These are phyloP conservation scores for Periophthalmus modestus DNA, from an alignment of 2,113 vertebrate genomes.

Conservation along the genomic window DNA sequence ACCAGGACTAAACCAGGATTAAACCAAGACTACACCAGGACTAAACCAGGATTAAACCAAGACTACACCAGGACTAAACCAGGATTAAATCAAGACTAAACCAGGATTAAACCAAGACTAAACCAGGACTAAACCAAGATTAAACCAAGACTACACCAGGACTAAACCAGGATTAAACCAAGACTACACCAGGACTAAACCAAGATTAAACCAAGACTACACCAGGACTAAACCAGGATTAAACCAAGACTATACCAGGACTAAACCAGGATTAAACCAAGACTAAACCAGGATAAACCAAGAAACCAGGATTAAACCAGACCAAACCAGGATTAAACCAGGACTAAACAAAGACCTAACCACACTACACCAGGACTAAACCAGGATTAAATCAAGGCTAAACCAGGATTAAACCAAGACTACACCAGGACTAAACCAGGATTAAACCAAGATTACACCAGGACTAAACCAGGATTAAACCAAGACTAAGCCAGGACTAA, in stretches of 20 bases:
- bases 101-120: neutral
- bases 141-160: neutral
- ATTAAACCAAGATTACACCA: neutral
- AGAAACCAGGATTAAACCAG: neutral
- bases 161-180: neutral
- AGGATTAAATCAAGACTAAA: neutral
- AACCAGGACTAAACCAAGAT: neutral
- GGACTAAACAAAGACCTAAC: neutral
- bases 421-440: neutral
- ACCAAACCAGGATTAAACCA: neutral
- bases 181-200: neutral
- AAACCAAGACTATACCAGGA: neutral
- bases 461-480: neutral
- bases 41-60: no score
- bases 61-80: neutral
- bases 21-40: no score
- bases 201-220: neutral
- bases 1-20: no score
- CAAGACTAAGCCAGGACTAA: neutral
- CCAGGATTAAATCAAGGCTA: no score
- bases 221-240: neutral
- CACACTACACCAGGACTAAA: neutral
- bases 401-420: no score
- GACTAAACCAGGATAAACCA: neutral
- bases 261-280: neutral